Evolutionary conservation across 2,113 vertebrate genomes (phyloP).

Genomic region (Heptranchias perlo): DNA sequence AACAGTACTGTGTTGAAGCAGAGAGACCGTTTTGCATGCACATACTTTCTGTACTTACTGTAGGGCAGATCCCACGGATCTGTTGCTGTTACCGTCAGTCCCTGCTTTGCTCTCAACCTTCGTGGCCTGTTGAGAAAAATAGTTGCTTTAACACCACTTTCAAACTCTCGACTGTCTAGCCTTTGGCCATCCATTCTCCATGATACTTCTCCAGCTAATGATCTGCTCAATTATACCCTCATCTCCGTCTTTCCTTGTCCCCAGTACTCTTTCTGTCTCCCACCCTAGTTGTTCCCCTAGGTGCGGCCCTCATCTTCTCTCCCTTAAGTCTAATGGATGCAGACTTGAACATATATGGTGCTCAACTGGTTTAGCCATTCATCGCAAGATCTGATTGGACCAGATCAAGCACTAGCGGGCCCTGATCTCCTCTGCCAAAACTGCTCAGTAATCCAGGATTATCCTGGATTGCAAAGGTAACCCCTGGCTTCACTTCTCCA

Average conservation of each 20-base stretch:
- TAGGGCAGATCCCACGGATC: background rate
- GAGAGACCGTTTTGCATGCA: background rate
- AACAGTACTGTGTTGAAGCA: background rate
- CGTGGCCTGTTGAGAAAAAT: background rate
- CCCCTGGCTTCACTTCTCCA: no score
- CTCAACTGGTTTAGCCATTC: no score
- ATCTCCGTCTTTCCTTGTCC: background rate
- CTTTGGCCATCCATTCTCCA: background rate
- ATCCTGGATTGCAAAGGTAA: no score
- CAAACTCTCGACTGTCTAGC: background rate
- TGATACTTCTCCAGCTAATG: background rate
- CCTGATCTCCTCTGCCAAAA: no score
- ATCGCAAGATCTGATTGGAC: no score
- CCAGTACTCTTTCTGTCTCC: background rate
- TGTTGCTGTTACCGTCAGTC: background rate
- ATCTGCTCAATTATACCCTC: background rate
- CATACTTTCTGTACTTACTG: background rate
- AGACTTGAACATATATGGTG: background rate
- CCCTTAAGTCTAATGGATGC: background rate
- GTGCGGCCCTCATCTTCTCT: background rate
- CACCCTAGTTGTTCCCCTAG: background rate
- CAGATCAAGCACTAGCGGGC: no score
- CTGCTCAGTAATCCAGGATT: no score
- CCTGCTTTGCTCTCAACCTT: background rate
- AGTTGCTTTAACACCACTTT: background rate